A percentile compares a stretch with the other conserved stretches of the same genome.
These are phyloP conservation scores for Drosophila aldrichi DNA, from an alignment of 2,888 invertebrate species.

Conservation along the genomic window DNA sequence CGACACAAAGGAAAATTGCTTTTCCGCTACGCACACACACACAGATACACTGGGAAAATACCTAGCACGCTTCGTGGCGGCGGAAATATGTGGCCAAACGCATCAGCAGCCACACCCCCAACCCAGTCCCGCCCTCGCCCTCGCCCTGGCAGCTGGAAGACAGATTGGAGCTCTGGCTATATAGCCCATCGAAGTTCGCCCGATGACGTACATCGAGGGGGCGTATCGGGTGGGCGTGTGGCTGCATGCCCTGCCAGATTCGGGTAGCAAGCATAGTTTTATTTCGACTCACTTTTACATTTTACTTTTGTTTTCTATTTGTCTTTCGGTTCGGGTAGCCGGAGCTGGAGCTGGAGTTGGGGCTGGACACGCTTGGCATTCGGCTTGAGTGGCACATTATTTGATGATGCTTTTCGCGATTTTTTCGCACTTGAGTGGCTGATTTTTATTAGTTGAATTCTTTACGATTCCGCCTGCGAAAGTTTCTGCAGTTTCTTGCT, in stretches of 20 bases:
- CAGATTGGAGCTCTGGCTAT: conserved; percentile 42
- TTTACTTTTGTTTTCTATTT: conserved; percentile 73
- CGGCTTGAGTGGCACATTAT: conserved; percentile 82
- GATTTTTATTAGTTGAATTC: conserved; percentile 86
- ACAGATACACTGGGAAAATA: conserved; percentile 62
- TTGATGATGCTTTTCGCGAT: conserved; percentile 84
- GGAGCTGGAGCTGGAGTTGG: conserved; percentile 1
- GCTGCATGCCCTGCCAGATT: conserved; percentile 58
- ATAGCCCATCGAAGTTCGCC: conserved; percentile 70
- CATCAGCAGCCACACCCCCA: conserved; percentile 19
- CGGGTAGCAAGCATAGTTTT: conserved; percentile 67
- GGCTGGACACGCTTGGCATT: conserved; percentile 62
- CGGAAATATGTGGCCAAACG: conserved; percentile 77
- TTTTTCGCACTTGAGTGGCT: conserved; percentile 85
- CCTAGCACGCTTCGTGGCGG: conserved; percentile 74
- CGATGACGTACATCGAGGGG: conserved; percentile 64
- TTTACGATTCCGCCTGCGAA: conserved; percentile 77
- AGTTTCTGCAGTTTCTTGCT: conserved; percentile 69
- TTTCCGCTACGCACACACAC: conserved; percentile 75
- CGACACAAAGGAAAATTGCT: conserved; percentile 82
- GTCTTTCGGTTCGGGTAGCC: conserved; percentile 56
- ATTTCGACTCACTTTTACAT: conserved; percentile 63
- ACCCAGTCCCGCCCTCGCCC: background rate
- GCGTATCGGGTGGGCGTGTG: conserved; percentile 21
- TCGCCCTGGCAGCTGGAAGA: conserved; percentile 18